Evolutionary conservation across 1,140 invertebrate species (phyloP).

Genomic region (Aphis craccivora): DNA sequence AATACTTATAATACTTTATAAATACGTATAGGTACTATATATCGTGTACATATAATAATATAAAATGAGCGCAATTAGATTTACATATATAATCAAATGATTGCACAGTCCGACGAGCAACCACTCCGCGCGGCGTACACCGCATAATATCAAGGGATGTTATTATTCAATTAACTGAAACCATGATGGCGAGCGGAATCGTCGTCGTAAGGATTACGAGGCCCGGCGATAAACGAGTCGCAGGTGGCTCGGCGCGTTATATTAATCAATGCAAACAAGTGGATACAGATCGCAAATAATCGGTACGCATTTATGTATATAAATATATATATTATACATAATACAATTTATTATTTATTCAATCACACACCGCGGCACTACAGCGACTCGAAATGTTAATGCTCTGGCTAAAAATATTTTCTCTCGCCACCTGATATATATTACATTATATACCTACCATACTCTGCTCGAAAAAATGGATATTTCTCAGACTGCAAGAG

Average conservation of each 20-base stretch:
- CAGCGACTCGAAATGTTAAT: background rate
- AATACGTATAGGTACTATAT: background rate
- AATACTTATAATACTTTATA: background rate
- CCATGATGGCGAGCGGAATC: background rate
- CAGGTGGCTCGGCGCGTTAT: background rate
- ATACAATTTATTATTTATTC: slow-evolving; percentile 6
- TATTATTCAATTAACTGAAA: slow-evolving; percentile 43
- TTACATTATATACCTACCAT: too few species aligned
- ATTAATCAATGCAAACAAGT: slow-evolving; percentile 36
- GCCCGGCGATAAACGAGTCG: background rate
- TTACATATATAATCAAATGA: slow-evolving; percentile 17
- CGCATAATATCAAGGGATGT: background rate
- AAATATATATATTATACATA: background rate
- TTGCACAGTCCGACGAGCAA: slow-evolving; percentile 5
- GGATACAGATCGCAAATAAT: slow-evolving; percentile 4
- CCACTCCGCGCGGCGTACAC: background rate
- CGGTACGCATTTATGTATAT: background rate
- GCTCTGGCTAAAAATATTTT: background rate
- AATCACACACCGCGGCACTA: background rate
- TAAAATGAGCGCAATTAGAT: background rate
- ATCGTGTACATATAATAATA: background rate
- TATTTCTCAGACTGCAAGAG: too few species aligned
- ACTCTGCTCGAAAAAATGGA: too few species aligned
- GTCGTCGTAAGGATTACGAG: slow-evolving; percentile 24
- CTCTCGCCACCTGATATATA: background rate